Evolutionary conservation across 2,113 vertebrate genomes (phyloP).

Genomic region (Diadophis punctatus): DNA sequence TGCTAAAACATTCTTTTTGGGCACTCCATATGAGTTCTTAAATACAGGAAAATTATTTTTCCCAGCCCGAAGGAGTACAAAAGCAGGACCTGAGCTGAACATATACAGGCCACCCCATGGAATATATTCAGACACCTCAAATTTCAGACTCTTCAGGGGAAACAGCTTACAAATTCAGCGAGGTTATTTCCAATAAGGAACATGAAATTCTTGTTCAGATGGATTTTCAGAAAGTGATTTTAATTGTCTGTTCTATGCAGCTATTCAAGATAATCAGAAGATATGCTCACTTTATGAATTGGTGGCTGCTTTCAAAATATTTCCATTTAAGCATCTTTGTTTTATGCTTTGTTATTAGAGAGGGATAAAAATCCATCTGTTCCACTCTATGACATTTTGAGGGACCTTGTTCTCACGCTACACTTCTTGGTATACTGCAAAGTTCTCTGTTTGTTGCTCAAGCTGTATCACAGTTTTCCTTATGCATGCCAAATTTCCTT

Average conservation of each 20-base stretch:
- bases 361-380: neutral
- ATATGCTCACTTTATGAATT: neutral
- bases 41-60: neutral
- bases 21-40: neutral
- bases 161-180: neutral
- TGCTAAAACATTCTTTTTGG: neutral
- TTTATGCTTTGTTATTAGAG: neutral
- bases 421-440: neutral
- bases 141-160: neutral
- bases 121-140: neutral
- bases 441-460: neutral
- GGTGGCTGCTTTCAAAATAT: neutral
- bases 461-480: neutral
- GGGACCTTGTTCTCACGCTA: neutral
- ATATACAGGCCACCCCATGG: neutral
- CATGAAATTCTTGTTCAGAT: neutral
- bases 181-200: neutral
- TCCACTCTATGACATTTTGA: neutral
- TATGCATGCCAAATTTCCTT: neutral
- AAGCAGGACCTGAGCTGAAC: neutral
- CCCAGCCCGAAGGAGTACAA: neutral
- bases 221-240: neutral
- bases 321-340: neutral
- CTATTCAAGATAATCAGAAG: neutral
- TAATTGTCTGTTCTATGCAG: neutral